Evolutionary conservation across 2,888 invertebrate species (phyloP), one percentile per base, ranked within the genome.

Genomic region (Hylaea fasciaria): DNA sequence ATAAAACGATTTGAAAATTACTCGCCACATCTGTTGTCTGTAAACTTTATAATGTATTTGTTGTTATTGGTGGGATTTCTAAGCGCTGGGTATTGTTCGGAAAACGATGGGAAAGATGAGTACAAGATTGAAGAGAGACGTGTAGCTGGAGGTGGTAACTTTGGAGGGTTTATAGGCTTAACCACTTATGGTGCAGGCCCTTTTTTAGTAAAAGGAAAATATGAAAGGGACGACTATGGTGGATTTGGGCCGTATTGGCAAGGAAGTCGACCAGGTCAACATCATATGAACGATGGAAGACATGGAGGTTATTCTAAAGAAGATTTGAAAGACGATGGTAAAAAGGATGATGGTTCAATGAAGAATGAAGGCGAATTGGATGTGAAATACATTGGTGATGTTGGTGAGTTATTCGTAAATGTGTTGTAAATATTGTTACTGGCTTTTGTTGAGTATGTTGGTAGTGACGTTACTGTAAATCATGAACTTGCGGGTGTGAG

Each of bases 141-240:
- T 1, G 14, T 57, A 47, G 51, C 28, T 13, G 55, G 51, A 10
- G 51, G 55, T 13, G 61, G 56, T 14, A 61, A 56, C 39, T 57
- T 32, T 49, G 61, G 52, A 29, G 56, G 52, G 2, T 60, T 55
- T n/a, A 51, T 55, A 32, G 60, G 50, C 17, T 35, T 59, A 0
- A 59, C 54, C 2, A 59, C 59, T 5, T 59, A 60, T 10, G 35
- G 28, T n/a, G 60, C 46, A 17, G 50, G 60, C 0, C 60, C 60
- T 0, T 55, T 60, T 51, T 51, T 60, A 32, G 55, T 55, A 1
- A 54, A 47, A 43, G 60, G 55, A 10, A 60, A 60, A n/a, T 41
- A 40, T 37, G 55, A 59, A 32, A 49, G 28, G 43, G 53, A 46
- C 9, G n/a, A 32, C 7, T 11, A 41, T 35, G 37, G 37, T n/a